Percentiles rank a stretch among this genome's conserved stretches.
phyloP scores from a whole-genome alignment of 2,888 invertebrate species.

The Colostygia pectinataria region DNA sequence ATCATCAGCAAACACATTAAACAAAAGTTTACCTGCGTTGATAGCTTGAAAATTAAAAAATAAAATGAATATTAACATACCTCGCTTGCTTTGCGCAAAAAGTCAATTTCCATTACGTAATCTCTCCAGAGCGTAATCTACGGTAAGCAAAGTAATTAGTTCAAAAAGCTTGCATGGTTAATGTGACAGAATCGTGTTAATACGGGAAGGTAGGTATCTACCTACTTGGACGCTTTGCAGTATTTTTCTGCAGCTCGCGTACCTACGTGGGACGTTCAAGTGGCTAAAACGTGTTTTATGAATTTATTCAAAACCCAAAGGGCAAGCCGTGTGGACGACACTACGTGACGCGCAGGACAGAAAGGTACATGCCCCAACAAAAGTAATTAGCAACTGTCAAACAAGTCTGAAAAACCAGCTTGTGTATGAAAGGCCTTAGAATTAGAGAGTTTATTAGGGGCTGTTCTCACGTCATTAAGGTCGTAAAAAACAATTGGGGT shows the following conservation, averaged over 20 bases:
- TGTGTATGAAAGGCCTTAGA: slow-evolving; percentile 31
- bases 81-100: too few relatives aligned
- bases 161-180: slow-evolving; percentile 31
- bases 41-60: too few relatives aligned
- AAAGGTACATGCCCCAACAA: slow-evolving; percentile 39
- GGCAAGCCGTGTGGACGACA: slow-evolving; percentile 33
- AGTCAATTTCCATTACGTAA: slow-evolving; percentile 29
- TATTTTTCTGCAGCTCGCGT: too few relatives aligned
- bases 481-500: slow-evolving; percentile 25
- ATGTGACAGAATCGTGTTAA: slow-evolving; percentile 30
- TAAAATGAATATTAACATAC: not conserved
- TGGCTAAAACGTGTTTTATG: slow-evolving; percentile 38
- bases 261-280: too few relatives aligned
- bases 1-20: too few relatives aligned
- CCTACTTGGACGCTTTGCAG: too few relatives aligned
- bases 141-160: slow-evolving; percentile 26
- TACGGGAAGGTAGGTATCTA: slow-evolving; percentile 20
- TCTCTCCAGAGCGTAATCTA: slow-evolving; percentile 13
- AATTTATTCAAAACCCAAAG: slow-evolving; percentile 36
- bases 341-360: slow-evolving; percentile 25
- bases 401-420: slow-evolving; percentile 42
- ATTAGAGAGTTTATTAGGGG: slow-evolving; percentile 25
- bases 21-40: too few relatives aligned
- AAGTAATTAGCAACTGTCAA: slow-evolving; percentile 50
- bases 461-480: slow-evolving; percentile 30